phyloP scores from a whole-genome alignment of 2,113 vertebrate species.

The Podocnemis expansa region DNA sequence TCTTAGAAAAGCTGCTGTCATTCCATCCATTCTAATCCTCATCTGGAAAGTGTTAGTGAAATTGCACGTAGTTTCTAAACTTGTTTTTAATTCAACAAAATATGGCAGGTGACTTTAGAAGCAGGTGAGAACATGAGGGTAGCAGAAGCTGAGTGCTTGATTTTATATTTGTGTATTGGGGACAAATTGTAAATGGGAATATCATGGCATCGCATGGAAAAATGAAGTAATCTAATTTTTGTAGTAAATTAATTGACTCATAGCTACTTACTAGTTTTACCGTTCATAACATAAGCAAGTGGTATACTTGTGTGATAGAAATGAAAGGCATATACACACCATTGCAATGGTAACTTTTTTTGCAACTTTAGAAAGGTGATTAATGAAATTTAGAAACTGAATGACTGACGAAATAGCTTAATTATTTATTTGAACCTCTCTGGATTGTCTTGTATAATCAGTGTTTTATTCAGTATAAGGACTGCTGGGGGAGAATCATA shows the following conservation, averaged over 20 bases:
- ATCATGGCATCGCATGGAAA: background rate
- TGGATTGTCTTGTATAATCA: no score
- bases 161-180: background rate
- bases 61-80: background rate
- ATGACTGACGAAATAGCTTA: no score
- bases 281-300: background rate
- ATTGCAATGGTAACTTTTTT: background rate
- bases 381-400: no score
- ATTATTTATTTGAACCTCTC: no score
- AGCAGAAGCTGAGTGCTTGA: background rate
- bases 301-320: background rate
- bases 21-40: background rate
- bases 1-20: background rate
- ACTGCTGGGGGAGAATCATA: no score
- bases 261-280: background rate
- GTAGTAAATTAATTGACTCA: background rate
- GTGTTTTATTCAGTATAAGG: no score
- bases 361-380: no score
- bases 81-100: background rate
- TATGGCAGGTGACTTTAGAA: background rate
- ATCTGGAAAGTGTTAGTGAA: background rate
- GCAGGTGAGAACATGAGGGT: background rate
- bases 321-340: rapidly evolving
- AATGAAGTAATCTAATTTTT: background rate
- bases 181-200: background rate